phyloP scores from a whole-genome alignment of 1,140 invertebrate species.

The Thaumatotibia leucotreta region DNA sequence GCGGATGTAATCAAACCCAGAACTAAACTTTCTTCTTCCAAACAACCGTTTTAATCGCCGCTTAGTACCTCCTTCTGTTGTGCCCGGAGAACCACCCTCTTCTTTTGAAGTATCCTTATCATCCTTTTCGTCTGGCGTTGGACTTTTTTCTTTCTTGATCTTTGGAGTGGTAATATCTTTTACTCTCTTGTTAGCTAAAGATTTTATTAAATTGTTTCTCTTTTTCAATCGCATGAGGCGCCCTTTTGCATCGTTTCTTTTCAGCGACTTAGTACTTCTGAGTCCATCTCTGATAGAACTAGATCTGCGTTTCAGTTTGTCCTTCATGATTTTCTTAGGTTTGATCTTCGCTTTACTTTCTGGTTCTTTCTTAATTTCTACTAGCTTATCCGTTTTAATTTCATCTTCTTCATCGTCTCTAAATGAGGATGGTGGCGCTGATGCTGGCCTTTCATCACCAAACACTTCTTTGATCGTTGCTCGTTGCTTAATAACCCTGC shows the following conservation, averaged over 20 bases:
- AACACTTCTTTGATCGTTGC: slow-evolving; percentile 89
- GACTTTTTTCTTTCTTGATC: slow-evolving; percentile 56
- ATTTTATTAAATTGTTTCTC: slow-evolving; percentile 77
- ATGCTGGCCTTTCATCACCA: slow-evolving; percentile 77
- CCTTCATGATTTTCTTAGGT: slow-evolving; percentile 53
- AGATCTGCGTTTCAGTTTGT: slow-evolving; percentile 56
- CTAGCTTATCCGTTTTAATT: slow-evolving; percentile 33
- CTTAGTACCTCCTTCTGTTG: slow-evolving; percentile 46
- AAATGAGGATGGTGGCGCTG: slow-evolving; percentile 75
- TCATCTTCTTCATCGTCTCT: slow-evolving; percentile 49
- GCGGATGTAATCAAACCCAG: slow-evolving; percentile 91
- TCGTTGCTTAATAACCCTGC: slow-evolving; percentile 84
- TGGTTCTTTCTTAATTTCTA: slow-evolving; percentile 52
- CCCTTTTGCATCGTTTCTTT: slow-evolving; percentile 79
- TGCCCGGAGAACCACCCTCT: slow-evolving; percentile 38
- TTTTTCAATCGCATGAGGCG: slow-evolving; percentile 75
- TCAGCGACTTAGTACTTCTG: slow-evolving; percentile 77
- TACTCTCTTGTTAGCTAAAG: slow-evolving; percentile 65
- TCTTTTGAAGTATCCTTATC: slow-evolving; percentile 57
- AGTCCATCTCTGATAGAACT: slow-evolving; percentile 77
- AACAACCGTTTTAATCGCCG: slow-evolving; percentile 69
- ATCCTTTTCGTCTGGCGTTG: slow-evolving; percentile 58
- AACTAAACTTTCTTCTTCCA: slow-evolving; percentile 73
- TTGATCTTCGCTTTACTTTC: slow-evolving; percentile 45
- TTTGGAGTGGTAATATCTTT: slow-evolving; percentile 51